Evolutionary conservation across 2,113 vertebrate genomes (phyloP).

Genomic region (Nibea coibor): DNA sequence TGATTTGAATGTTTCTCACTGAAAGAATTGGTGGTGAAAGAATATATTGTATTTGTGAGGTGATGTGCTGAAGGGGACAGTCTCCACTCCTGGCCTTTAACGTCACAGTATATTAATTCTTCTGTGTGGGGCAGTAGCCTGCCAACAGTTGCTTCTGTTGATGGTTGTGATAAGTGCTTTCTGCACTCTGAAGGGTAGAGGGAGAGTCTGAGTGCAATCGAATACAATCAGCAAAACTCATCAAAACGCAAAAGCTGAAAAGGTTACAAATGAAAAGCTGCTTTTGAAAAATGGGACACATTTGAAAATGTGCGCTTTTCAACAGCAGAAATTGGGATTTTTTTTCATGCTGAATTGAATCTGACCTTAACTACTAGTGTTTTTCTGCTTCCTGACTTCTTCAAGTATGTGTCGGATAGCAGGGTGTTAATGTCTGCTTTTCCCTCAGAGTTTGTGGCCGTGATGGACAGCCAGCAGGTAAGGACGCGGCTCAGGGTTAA

Average conservation of each 20-base stretch:
- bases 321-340: not conserved
- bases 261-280: slow-evolving; percentile 36
- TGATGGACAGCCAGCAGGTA: slow-evolving; percentile 13
- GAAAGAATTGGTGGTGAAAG: not conserved
- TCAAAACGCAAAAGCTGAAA: slow-evolving; percentile 30
- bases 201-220: slow-evolving; percentile 34
- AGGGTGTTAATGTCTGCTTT: slow-evolving; percentile 17
- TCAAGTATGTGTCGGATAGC: not conserved
- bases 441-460: not conserved
- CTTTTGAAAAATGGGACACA: slow-evolving; percentile 10
- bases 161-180: slow-evolving; percentile 49
- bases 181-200: slow-evolving; percentile 36
- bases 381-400: not conserved
- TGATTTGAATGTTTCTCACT: not conserved
- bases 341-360: not conserved
- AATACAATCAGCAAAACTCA: slow-evolving; percentile 31
- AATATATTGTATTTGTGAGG: slow-evolving; percentile 1
- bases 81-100: slow-evolving; percentile 50
- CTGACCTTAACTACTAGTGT: slow-evolving; percentile 1
- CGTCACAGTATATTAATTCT: slow-evolving; percentile 55
- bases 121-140: slow-evolving; percentile 39
- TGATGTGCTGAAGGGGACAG: slow-evolving; percentile 31
- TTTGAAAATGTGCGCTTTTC: not conserved
- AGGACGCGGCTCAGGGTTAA: slow-evolving; percentile 62
- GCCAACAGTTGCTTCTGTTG: slow-evolving; percentile 22